phyloP scores from a whole-genome alignment of 2,113 vertebrate genomes.

The Colaptes auratus region DNA sequence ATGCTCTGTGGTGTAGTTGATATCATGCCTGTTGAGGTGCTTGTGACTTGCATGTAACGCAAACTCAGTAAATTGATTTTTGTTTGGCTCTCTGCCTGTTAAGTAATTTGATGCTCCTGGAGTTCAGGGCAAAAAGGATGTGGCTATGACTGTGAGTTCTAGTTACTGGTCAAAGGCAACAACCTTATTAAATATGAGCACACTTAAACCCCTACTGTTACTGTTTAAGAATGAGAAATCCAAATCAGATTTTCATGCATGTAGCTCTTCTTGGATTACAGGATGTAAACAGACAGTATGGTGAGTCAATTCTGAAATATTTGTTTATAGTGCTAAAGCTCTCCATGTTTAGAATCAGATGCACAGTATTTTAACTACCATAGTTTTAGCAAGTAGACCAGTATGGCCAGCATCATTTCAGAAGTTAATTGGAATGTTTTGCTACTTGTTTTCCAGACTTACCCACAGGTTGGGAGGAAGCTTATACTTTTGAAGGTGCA shows the following conservation, averaged over 20 bases:
- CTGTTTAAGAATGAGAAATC: background rate
- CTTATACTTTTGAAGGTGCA: conserved; percentile 96
- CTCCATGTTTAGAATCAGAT: background rate
- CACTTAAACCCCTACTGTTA: background rate
- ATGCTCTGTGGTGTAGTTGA: conserved; percentile 1
- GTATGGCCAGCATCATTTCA: background rate
- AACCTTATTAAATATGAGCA: background rate
- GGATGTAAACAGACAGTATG: background rate
- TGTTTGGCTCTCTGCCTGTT: background rate
- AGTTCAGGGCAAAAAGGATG: background rate
- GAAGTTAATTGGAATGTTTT: conserved; percentile 49
- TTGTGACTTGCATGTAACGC: background rate
- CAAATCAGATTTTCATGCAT: background rate
- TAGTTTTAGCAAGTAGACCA: background rate
- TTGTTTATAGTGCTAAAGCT: background rate
- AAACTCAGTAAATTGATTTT: background rate
- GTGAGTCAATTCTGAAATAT: background rate
- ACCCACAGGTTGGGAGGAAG: conserved; percentile 98
- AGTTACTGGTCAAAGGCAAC: background rate
- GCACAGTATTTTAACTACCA: background rate
- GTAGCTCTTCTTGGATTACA: background rate
- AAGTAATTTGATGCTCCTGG: background rate
- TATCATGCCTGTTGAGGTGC: background rate
- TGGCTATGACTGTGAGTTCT: rapidly evolving
- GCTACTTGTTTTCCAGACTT: conserved; percentile 83